Evolutionary conservation across 2,888 invertebrate genomes (phyloP), one percentile per base, ranked within the genome.

Genomic region (Eristalis intricaria): DNA sequence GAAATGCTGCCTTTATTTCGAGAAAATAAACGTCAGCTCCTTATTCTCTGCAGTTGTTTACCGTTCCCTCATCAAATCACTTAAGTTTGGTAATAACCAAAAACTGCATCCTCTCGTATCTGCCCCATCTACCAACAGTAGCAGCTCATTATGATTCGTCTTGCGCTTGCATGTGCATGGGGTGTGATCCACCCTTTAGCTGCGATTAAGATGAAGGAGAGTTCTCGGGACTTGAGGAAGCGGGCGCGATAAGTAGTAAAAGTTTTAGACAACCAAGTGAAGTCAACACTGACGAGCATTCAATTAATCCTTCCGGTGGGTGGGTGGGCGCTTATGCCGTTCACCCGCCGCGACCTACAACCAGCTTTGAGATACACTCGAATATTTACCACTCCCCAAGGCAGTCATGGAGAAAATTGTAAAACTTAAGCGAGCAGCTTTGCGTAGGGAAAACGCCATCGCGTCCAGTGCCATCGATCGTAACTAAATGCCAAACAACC

Each of bases 71-170:
- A 73, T 64, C 76, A 87, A 87, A 87, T 83, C 78, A 50, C 79
- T 43, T 69, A 79, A 83, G 86, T 83, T 87, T 66, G 79, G 86
- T 73, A 83, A 87, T 87, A 87, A 79, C 86, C 75, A n/a, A 83
- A 83, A 87, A 87, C 71, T 79, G 79, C 43, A 77, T 58, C 63
- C 77, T 70, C 77, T 70, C 63, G 23, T 60, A 32, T 60, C 63
- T 43, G 43, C 32, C 15, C 35, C 58, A 61, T 38, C 8, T n/a
- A 29, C 26, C n/a, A 0, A 4, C 13, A 2, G 63, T 63, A 4
- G n/a, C 13, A 2, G 63, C 68, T 69, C 74, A 60, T 69, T 19
- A 43, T 63, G 71, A 74, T 74, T 69, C 76, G 60, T 71, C 71
- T 68, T 61, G 71, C 58, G 32, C 38, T 29, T 70, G 40, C 65